Percentiles rank a stretch among this genome's conserved stretches.
Evolutionary conservation across 2,113 vertebrate species (phyloP).

Genomic region (Dipodomys ordii): DNA sequence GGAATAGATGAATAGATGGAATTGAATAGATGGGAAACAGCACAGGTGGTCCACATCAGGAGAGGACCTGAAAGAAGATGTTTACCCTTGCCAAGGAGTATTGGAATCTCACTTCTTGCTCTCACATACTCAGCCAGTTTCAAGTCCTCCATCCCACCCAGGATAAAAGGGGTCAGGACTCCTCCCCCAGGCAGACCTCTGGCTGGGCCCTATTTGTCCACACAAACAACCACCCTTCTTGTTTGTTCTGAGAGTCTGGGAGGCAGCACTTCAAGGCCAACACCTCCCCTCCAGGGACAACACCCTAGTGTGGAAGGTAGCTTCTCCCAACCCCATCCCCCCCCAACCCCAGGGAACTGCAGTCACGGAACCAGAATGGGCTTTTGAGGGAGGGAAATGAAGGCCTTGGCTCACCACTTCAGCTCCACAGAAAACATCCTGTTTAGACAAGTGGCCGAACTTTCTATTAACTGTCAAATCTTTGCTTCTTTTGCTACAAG

Average conservation of each 20-base stretch:
- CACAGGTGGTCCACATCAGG: slow-evolving; percentile 34
- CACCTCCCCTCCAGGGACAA: background rate
- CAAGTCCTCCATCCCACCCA: slow-evolving; percentile 44
- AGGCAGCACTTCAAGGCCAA: slow-evolving; percentile 68
- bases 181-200: slow-evolving; percentile 31
- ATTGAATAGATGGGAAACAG: slow-evolving; percentile 24
- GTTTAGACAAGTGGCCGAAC: slow-evolving; percentile 44
- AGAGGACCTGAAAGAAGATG: background rate
- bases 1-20: background rate
- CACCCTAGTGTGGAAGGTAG: background rate
- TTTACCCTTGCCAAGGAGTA: slow-evolving; percentile 45
- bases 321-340: background rate
- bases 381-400: background rate
- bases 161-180: slow-evolving; percentile 63
- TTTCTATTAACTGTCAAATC: background rate
- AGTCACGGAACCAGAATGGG: background rate
- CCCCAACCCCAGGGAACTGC: background rate
- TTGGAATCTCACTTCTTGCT: background rate
- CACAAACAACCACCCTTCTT: background rate
- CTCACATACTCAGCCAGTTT: slow-evolving; percentile 1
- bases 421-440: background rate
- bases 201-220: slow-evolving; percentile 42
- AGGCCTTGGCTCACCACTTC: background rate
- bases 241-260: slow-evolving; percentile 49
- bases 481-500: background rate